These are phyloP conservation scores for Ceyx cyanopectus DNA, from an alignment of 2,113 vertebrate species.

Conservation along the genomic window DNA sequence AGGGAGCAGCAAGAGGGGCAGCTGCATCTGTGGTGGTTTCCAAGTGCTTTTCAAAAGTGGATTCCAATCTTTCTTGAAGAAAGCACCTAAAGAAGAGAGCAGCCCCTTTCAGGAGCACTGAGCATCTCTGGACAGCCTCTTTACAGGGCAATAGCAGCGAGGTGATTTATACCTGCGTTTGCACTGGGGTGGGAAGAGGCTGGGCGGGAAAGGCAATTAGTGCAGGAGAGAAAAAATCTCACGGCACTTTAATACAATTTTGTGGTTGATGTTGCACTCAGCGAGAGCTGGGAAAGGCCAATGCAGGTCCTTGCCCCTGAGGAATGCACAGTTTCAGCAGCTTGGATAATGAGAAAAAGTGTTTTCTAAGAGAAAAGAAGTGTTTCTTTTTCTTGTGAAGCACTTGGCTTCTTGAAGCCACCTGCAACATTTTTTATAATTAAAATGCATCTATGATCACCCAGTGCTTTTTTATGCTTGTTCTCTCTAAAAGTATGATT, in stretches of 20 bases:
- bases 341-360: neutral
- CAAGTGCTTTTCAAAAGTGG: neutral
- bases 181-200: neutral
- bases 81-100: neutral
- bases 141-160: neutral
- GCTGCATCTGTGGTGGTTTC: neutral
- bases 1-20: neutral
- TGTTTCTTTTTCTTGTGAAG: neutral
- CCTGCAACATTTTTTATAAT: slow-evolving; percentile 11
- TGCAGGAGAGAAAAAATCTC: neutral
- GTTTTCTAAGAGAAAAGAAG: neutral
- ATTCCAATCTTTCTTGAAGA: neutral
- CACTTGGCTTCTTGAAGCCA: neutral
- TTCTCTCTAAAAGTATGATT: neutral
- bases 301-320: neutral
- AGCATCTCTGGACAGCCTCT: neutral
- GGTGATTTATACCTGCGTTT: neutral
- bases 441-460: neutral
- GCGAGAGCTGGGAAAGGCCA: neutral
- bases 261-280: neutral
- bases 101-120: neutral
- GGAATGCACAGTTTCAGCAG: rapidly evolving
- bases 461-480: neutral
- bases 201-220: neutral
- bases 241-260: neutral